Evolutionary conservation across 2,113 vertebrate species (phyloP), one percentile per base, ranked within the genome.

Genomic region (Australoheros scitulus): DNA sequence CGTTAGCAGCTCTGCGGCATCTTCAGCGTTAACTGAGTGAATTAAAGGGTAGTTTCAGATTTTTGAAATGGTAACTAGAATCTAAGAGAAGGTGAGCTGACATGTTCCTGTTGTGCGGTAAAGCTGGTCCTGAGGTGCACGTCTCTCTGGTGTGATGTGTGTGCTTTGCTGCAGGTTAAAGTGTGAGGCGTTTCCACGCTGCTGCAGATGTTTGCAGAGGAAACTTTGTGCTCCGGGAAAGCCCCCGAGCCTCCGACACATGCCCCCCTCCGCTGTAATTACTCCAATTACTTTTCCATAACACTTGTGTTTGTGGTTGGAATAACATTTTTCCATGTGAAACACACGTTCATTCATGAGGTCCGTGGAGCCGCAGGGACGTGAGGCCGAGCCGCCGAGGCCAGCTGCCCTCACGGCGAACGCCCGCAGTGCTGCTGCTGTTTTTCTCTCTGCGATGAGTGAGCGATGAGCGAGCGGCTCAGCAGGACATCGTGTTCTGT

Each of bases 321-420:
- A 91, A 91, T 83, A 93, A 93, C 88, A 94, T 86, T 91, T 72
- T 93, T 92, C 91, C 89, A 90, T 83, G 80, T 88, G 90, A 91
- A 92, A 91, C 87, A 87, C 91, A 90, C n/a, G 77, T 89, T 89
- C 88, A 81, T 92, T 92, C 87, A 90, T 91, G 79, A 86, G 80
- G 60, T 87, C 58, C 55, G 84, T 18, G 7, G 75, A 55, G 61
- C 36, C 7, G 36, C 24, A 57, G 26, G 6, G 63, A 82, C 80
- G 83, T 85, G 86, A 60, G 3, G 38, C 52, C 41, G 29, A 43
- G 29, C 5, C 9, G 0, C 41, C 24, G 6, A 50, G 41, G 22
- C 24, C 22, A 29, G 17, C 65, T 20, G 17, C 17, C 18, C 15
- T 18, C 50, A 52, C 24, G 3, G 65, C 24, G 3, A 52, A 29